These are phyloP conservation scores for Trissonchulus latispiculum DNA, from an alignment of 2,888 invertebrate species.

Conservation along the genomic window DNA sequence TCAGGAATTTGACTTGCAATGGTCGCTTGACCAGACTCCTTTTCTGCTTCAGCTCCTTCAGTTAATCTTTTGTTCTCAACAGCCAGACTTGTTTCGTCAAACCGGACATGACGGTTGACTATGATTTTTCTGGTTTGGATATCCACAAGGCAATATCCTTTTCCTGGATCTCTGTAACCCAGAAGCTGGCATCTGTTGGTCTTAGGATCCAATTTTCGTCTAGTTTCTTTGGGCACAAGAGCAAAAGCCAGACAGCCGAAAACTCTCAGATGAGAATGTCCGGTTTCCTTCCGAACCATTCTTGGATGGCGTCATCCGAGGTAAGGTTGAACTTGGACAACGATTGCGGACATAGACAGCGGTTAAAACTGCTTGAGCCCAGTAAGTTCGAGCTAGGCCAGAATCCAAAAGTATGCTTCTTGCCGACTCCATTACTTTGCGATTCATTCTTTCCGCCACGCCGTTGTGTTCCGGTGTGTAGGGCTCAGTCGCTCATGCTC, in stretches of 20 bases:
- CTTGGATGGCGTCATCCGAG: slow-evolving; percentile 28
- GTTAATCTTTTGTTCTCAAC: background rate
- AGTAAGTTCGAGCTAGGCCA: slow-evolving; percentile 20
- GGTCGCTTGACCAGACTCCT: background rate
- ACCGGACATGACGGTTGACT: background rate
- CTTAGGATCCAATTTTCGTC: slow-evolving; percentile 24
- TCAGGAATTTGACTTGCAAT: slow-evolving; percentile 5
- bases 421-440: slow-evolving; percentile 20
- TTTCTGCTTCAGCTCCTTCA: background rate
- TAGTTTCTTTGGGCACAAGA: slow-evolving; percentile 20
- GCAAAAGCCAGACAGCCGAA: slow-evolving; percentile 27
- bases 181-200: slow-evolving; percentile 22
- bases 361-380: slow-evolving; percentile 26
- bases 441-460: slow-evolving; percentile 23
- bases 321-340: slow-evolving; percentile 3
- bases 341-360: slow-evolving; percentile 25
- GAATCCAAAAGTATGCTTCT: slow-evolving; percentile 21
- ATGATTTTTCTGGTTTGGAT: background rate
- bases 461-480: slow-evolving; percentile 23
- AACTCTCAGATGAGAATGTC: slow-evolving; percentile 25
- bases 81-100: background rate
- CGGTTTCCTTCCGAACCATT: slow-evolving; percentile 24
- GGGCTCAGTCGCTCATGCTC: slow-evolving; percentile 19
- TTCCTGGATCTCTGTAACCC: slow-evolving; percentile 26
- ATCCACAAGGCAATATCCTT: slow-evolving; percentile 25